A percentile compares a stretch with the other conserved stretches of the same genome.
Evolutionary conservation across 2,888 invertebrate genomes (phyloP).

Genomic region (Drosophila mimetica): DNA sequence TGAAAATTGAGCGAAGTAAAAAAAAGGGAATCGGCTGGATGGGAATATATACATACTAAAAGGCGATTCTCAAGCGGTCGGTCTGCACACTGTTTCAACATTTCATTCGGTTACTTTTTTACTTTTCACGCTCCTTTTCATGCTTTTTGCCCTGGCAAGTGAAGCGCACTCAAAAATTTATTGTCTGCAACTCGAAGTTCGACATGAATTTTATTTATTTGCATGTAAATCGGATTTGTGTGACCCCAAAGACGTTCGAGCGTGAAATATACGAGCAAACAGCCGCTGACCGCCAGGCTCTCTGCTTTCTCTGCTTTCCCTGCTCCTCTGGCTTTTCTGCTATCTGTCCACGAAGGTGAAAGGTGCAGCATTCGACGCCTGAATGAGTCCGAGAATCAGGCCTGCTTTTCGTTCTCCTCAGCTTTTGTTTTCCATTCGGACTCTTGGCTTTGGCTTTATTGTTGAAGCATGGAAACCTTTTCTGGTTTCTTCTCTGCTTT

Average conservation of each 20-base stretch:
- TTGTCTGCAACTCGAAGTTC: conserved; percentile 76
- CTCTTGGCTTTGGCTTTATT: conserved; percentile 42
- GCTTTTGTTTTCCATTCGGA: conserved; percentile 42
- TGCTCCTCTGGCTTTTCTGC: conserved; percentile 3
- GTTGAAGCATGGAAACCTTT: conserved; percentile 40
- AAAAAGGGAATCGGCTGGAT: neutral
- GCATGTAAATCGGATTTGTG: conserved; percentile 82
- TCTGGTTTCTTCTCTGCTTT: neutral
- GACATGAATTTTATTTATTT: conserved; percentile 83
- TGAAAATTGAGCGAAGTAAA: conserved; percentile 10
- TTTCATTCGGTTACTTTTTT: conserved; percentile 24
- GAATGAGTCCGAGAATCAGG: conserved; percentile 49
- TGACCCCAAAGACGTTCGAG: conserved; percentile 76
- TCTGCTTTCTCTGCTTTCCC: conserved; percentile 17
- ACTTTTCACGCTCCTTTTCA: conserved; percentile 24
- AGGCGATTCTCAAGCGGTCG: conserved; percentile 36
- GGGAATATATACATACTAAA: conserved; percentile 19
- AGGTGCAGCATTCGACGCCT: conserved; percentile 46
- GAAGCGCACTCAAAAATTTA: conserved; percentile 79
- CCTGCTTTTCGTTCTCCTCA: conserved; percentile 18
- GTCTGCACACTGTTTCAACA: conserved; percentile 26
- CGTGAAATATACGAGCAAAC: conserved; percentile 69
- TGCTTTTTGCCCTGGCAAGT: conserved; percentile 36
- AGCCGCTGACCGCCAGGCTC: conserved; percentile 51
- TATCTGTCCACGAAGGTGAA: conserved; percentile 43